Conservation (phyloP, 2,888 invertebrate genomes). For the Chrysotoxum bicinctum region DNA sequence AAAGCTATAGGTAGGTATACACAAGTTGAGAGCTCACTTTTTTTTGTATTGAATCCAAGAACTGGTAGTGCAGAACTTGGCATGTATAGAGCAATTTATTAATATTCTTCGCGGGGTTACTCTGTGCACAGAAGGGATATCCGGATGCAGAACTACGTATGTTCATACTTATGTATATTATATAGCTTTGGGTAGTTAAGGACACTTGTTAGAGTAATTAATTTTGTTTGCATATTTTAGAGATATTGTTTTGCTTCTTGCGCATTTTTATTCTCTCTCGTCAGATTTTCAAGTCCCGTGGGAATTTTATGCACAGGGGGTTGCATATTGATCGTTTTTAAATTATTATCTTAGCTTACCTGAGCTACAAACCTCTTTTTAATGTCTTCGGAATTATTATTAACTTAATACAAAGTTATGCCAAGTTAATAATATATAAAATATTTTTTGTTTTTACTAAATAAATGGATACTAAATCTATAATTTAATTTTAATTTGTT, state of each 20-base stretch:
- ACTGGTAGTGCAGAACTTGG: neutral
- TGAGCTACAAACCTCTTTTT: too few relatives aligned
- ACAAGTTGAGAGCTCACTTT: neutral
- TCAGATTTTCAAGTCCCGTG: neutral
- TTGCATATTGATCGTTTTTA: too few relatives aligned
- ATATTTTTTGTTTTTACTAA: too few relatives aligned
- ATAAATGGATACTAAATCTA: too few relatives aligned
- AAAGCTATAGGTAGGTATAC: neutral
- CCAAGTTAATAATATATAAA: too few relatives aligned
- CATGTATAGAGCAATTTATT: constrained; percentile 38
- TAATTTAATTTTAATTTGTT: too few relatives aligned
- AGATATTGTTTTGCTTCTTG: constrained; percentile 15
- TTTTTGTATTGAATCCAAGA: neutral
- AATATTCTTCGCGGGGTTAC: constrained; percentile 28
- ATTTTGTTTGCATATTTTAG: constrained; percentile 75
- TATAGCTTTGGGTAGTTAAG: constrained; percentile 76
- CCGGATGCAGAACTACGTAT: constrained; percentile 66
- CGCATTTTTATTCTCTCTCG: neutral
- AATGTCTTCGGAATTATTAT: too few relatives aligned
- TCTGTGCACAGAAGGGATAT: constrained; percentile 20
- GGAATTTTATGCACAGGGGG: too few relatives aligned
- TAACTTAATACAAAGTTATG: too few relatives aligned
- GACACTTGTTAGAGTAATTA: constrained; percentile 79
- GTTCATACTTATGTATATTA: too few relatives aligned
- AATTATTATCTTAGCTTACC: too few relatives aligned